These are phyloP conservation scores for Crax fasciolata DNA, from an alignment of 2,797 vertebrate genomes.

Conservation along the genomic window DNA sequence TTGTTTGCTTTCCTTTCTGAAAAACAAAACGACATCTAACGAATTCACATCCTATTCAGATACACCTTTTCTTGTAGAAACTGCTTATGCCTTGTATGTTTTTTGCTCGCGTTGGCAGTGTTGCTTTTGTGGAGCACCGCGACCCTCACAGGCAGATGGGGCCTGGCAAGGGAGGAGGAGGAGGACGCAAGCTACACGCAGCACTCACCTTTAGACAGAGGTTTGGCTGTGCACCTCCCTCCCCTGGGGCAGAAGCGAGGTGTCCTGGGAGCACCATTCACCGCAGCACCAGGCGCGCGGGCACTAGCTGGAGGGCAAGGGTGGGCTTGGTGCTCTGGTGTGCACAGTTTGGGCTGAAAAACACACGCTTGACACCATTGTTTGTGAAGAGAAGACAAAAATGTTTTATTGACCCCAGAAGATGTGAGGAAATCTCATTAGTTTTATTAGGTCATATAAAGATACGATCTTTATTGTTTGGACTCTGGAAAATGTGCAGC, in stretches of 20 bases:
- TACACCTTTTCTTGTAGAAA: not conserved
- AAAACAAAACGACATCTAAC: not conserved
- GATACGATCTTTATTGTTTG: constrained; percentile 77
- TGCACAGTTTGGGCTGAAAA: not conserved
- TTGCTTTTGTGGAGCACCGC: not conserved
- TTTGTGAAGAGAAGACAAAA: not conserved
- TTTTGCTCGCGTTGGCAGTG: not conserved
- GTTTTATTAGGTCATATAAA: constrained; percentile 78
- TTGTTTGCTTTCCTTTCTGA: not conserved
- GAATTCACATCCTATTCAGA: not conserved
- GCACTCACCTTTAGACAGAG: not conserved
- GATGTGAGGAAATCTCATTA: constrained; percentile 58
- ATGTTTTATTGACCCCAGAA: constrained; percentile 37
- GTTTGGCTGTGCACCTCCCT: not conserved
- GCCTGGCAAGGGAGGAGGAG: not conserved
- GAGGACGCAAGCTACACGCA: not conserved
- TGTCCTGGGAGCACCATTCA: not conserved
- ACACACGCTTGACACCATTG: not conserved
- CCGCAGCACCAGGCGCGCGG: rapidly evolving
- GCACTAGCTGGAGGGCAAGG: not conserved
- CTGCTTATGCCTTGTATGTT: not conserved
- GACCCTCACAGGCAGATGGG: not conserved
- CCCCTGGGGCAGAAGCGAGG: not conserved
- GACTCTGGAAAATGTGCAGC: constrained; percentile 77
- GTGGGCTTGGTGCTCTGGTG: not conserved